phyloP scores from a whole-genome alignment of 2,113 vertebrate genomes.

The Nibea albiflora region DNA sequence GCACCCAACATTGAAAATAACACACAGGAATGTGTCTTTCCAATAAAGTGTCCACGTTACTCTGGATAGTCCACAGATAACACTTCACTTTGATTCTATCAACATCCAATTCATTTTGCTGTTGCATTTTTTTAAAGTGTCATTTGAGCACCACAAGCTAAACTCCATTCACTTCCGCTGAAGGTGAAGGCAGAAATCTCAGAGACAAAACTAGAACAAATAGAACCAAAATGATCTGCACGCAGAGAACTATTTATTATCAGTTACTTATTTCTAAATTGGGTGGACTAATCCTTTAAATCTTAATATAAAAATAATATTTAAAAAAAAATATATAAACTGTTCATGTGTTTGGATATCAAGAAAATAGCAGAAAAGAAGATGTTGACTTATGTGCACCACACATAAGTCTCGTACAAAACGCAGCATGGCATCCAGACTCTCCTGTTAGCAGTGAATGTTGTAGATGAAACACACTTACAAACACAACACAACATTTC shows the following conservation, averaged over 20 bases:
- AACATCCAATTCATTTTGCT: too few species aligned
- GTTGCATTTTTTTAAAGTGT: neutral
- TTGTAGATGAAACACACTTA: too few species aligned
- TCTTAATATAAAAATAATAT: too few species aligned
- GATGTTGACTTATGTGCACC: neutral
- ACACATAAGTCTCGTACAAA: too few species aligned
- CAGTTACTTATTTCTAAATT: too few species aligned
- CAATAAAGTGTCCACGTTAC: neutral
- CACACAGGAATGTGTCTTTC: neutral
- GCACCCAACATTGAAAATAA: too few species aligned
- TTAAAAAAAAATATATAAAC: too few species aligned
- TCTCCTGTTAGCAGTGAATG: too few species aligned
- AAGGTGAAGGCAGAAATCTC: neutral
- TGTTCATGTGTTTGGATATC: neutral
- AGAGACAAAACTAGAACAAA: conserved; percentile 14
- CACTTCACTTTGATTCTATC: neutral
- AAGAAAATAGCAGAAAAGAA: neutral
- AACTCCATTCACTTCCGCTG: neutral
- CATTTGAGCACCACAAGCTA: neutral
- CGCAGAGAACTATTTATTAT: neutral
- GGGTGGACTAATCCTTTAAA: neutral
- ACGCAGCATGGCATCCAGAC: too few species aligned
- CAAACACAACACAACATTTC: too few species aligned
- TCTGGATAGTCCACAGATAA: neutral
- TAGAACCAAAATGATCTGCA: conserved; percentile 4